These are phyloP conservation scores for Cheirogaleus medius DNA, from an alignment of 2,113 vertebrate genomes.

Conservation along the genomic window DNA sequence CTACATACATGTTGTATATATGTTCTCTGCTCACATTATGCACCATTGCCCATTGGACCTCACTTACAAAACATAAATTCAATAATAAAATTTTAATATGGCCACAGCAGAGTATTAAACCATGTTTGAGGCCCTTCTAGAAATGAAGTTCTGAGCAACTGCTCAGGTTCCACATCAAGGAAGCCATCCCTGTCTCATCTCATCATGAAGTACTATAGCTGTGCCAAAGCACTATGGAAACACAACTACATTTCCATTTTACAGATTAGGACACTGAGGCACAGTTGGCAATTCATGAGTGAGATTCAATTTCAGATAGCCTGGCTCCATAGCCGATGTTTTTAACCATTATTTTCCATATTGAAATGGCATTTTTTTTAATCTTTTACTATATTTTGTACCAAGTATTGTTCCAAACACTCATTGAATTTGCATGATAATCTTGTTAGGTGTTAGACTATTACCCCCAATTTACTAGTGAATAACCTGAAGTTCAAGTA, in stretches of 20 bases:
- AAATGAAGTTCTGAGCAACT: not conserved
- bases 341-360: not conserved
- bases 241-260: not conserved
- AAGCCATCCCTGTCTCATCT: not conserved
- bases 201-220: not conserved
- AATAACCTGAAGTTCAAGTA: not conserved
- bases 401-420: not conserved
- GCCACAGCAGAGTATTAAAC: not conserved
- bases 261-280: not conserved
- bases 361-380: not conserved
- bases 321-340: not conserved
- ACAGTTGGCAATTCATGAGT: not conserved
- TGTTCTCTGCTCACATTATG: not conserved
- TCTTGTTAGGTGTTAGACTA: not conserved
- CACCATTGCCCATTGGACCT: not conserved
- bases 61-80: not conserved
- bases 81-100: not conserved
- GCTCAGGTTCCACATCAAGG: accelerated
- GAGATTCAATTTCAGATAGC: not conserved
- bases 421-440: not conserved
- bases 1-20: accelerated
- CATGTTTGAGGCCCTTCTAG: not conserved
- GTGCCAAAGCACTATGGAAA: no score
- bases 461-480: not conserved
- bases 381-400: not conserved